phyloP scores from a whole-genome alignment of 1,140 invertebrate genomes.

The Nylanderia fulva region DNA sequence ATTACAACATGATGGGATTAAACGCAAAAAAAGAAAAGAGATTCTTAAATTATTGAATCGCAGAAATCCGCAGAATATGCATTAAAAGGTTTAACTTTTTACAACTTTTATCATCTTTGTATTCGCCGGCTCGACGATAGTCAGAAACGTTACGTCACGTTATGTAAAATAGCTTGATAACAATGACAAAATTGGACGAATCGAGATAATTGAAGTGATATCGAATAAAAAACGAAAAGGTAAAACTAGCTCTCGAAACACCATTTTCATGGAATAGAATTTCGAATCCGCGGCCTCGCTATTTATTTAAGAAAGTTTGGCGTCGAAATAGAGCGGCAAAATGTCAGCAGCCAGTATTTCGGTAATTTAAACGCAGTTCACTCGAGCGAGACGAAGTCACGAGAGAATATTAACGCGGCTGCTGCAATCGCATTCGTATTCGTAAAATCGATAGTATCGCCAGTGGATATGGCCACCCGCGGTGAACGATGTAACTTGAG shows the following conservation, averaged over 20 bases:
- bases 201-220: background rate
- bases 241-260: background rate
- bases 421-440: slow-evolving; percentile 18
- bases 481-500: background rate
- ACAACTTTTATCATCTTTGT: background rate
- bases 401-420: slow-evolving; percentile 9
- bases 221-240: background rate
- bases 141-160: background rate
- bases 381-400: slow-evolving; percentile 23
- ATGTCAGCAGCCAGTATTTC: slow-evolving; percentile 44
- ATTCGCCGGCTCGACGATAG: background rate
- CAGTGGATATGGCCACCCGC: background rate
- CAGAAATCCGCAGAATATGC: background rate
- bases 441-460: slow-evolving; percentile 47
- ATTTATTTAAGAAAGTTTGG: background rate
- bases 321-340: background rate
- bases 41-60: no score
- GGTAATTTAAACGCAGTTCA: slow-evolving; percentile 18
- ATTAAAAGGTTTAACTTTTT: background rate
- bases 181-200: background rate
- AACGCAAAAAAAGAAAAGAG: no score
- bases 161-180: no score
- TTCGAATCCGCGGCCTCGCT: background rate
- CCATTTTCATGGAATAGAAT: background rate
- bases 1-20: no score